A percentile compares a stretch with the other conserved stretches of the same genome.
These are phyloP conservation scores for Nothobranchius furzeri DNA, from an alignment of 2,113 vertebrate genomes.

Conservation along the genomic window DNA sequence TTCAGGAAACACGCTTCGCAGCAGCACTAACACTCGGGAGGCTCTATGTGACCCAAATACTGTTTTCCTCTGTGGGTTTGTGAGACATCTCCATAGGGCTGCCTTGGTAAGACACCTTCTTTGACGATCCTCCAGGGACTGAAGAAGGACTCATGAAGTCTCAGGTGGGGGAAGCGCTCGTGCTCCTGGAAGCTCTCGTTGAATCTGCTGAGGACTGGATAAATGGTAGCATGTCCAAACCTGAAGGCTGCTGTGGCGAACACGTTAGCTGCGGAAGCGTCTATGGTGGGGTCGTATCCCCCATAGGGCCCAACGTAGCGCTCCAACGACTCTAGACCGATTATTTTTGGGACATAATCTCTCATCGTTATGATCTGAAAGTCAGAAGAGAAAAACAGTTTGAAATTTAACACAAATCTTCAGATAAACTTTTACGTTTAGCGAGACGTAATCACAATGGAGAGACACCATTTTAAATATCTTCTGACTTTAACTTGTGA, in stretches of 20 bases:
- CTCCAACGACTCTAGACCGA: conserved; percentile 84
- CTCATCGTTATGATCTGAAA: conserved; percentile 89
- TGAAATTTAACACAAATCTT: too few relatives aligned
- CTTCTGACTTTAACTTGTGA: too few relatives aligned
- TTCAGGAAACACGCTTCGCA: too few relatives aligned
- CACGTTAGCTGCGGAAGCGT: conserved; percentile 89
- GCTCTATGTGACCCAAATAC: conserved; percentile 32
- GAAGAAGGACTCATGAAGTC: conserved; percentile 87
- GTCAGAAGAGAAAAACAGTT: conserved; percentile 6
- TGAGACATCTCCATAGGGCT: conserved; percentile 4
- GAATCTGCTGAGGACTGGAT: conserved; percentile 80
- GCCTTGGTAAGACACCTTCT: conserved; percentile 82
- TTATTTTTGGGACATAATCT: conserved; percentile 92
- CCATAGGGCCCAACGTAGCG: conserved; percentile 82
- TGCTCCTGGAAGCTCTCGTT: conserved; percentile 84
- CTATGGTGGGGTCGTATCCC: conserved; percentile 82
- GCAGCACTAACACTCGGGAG: too few relatives aligned
- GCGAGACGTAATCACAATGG: too few relatives aligned
- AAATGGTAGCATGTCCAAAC: conserved; percentile 90
- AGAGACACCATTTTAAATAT: too few relatives aligned
- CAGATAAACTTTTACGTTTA: too few relatives aligned
- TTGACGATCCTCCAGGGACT: conserved; percentile 91
- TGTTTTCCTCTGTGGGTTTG: conserved; percentile 13
- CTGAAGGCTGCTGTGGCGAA: conserved; percentile 96
- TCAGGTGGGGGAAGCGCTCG: conserved; percentile 76